phyloP scores from a whole-genome alignment of 2,797 vertebrate species.

The Rhynchonycteris naso region DNA sequence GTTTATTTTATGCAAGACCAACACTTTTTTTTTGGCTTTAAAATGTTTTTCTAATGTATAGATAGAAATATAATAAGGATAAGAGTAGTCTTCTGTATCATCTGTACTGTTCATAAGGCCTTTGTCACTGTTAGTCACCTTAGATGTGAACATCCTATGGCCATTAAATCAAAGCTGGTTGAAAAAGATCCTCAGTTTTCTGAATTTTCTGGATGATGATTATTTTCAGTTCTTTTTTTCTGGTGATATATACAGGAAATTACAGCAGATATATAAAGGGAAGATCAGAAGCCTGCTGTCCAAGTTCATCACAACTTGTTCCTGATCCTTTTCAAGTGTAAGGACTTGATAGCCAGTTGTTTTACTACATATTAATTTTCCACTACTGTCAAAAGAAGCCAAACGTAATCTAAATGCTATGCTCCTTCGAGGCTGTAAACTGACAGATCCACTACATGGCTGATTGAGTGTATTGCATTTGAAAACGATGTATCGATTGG shows the following conservation, averaged over 20 bases:
- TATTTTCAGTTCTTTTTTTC: constrained; percentile 86
- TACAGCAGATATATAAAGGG: constrained; percentile 97
- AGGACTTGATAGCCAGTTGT: constrained; percentile 97
- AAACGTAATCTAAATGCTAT: constrained; percentile 97
- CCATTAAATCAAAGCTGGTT: constrained; percentile 62
- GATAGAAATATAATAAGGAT: constrained; percentile 79
- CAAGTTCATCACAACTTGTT: constrained; percentile 97
- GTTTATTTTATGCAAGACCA: no score
- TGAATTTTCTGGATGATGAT: constrained; percentile 53
- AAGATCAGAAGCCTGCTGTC: constrained; percentile 95
- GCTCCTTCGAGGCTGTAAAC: constrained; percentile 93
- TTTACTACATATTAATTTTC: constrained; percentile 94
- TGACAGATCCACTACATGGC: constrained; percentile 95
- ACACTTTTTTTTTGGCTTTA: constrained; percentile 68
- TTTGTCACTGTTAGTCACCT: constrained; percentile 71
- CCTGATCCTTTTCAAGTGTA: constrained; percentile 98
- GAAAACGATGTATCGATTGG: constrained; percentile 98
- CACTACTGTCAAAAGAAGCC: constrained; percentile 94
- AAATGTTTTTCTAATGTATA: constrained; percentile 75
- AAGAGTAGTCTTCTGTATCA: constrained; percentile 50
- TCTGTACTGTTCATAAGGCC: constrained; percentile 76
- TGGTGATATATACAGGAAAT: constrained; percentile 95
- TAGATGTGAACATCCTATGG: constrained; percentile 59
- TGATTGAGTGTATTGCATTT: constrained; percentile 97
- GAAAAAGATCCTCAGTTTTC: constrained; percentile 76